Percentiles rank a stretch among this genome's conserved stretches.
Conservation (phyloP, 2,888 invertebrate species). For the Erebia epiphron region DNA sequence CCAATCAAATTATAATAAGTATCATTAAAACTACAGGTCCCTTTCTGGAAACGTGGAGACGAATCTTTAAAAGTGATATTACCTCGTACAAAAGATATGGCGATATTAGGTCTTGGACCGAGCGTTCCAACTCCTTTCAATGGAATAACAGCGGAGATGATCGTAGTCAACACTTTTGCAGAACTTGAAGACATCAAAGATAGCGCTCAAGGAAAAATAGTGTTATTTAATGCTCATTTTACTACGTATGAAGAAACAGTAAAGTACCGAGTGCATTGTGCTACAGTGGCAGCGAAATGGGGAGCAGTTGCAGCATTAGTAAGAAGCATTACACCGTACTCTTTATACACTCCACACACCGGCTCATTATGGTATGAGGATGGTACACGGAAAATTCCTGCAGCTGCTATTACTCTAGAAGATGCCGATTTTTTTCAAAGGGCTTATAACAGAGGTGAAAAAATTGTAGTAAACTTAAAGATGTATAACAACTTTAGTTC, state of each 20-base stretch:
- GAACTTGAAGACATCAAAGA: slow-evolving; percentile 81
- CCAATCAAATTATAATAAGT: neutral
- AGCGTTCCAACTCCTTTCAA: slow-evolving; percentile 86
- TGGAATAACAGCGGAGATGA: slow-evolving; percentile 87
- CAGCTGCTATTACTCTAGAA: slow-evolving; percentile 89
- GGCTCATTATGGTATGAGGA: slow-evolving; percentile 85
- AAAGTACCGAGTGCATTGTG: slow-evolving; percentile 85
- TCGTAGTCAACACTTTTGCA: slow-evolving; percentile 88
- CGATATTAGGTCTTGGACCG: slow-evolving; percentile 87
- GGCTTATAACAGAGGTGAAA: slow-evolving; percentile 81
- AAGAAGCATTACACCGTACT: slow-evolving; percentile 89
- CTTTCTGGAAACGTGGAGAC: slow-evolving; percentile 83
- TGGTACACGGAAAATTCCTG: slow-evolving; percentile 85
- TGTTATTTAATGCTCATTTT: slow-evolving; percentile 87
- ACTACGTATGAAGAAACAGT: slow-evolving; percentile 86
- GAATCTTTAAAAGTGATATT: slow-evolving; percentile 85
- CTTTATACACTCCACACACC: slow-evolving; percentile 90
- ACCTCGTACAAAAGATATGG: slow-evolving; percentile 84
- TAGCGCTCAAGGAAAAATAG: slow-evolving; percentile 87
- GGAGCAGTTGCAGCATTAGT: slow-evolving; percentile 91
- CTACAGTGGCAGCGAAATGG: slow-evolving; percentile 85
- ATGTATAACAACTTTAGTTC: slow-evolving; percentile 85
- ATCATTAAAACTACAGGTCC: slow-evolving; percentile 55
- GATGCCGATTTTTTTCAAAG: slow-evolving; percentile 89
- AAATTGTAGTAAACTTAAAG: slow-evolving; percentile 79